Percentiles rank a stretch among this genome's conserved stretches.
phyloP scores from a whole-genome alignment of 1,140 invertebrate genomes.

The Venturia canescens region DNA sequence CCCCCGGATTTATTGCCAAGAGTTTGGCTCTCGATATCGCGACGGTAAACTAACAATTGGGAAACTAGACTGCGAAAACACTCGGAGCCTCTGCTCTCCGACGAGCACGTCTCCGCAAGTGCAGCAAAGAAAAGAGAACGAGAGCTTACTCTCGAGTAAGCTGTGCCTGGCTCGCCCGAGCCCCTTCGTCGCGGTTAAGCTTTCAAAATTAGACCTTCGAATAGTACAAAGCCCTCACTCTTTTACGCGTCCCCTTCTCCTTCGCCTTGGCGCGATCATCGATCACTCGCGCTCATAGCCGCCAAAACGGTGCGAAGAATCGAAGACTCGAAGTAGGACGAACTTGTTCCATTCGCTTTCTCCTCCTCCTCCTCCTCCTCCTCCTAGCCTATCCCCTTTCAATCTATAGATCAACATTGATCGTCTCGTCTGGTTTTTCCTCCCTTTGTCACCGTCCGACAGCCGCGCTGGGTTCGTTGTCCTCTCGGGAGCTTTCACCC shows the following conservation, averaged over 20 bases:
- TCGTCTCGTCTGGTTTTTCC: not conserved
- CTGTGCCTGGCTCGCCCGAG: not conserved
- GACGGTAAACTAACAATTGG: not conserved
- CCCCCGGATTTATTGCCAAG: not conserved
- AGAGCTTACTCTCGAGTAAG: not conserved
- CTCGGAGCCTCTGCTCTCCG: not conserved
- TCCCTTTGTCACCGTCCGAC: too few species aligned
- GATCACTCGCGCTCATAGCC: not conserved
- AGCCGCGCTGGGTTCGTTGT: slow-evolving; percentile 5
- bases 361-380: not conserved
- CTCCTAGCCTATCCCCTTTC: not conserved
- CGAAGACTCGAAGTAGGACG: not conserved
- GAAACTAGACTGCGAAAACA: slow-evolving; percentile 18
- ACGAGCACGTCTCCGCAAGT: not conserved
- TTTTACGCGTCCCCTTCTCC: not conserved
- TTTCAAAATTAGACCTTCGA: slow-evolving; percentile 39
- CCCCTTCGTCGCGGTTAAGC: not conserved
- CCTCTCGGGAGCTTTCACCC: not conserved
- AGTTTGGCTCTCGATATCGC: not conserved
- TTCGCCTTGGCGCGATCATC: not conserved
- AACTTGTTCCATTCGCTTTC: not conserved
- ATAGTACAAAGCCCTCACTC: slow-evolving; percentile 23
- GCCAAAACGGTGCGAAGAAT: not conserved
- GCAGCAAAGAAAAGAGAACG: slow-evolving; percentile 30
- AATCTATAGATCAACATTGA: not conserved